Evolutionary conservation across 2,888 invertebrate species (phyloP).

Genomic region (Pandemis cinnamomeana): DNA sequence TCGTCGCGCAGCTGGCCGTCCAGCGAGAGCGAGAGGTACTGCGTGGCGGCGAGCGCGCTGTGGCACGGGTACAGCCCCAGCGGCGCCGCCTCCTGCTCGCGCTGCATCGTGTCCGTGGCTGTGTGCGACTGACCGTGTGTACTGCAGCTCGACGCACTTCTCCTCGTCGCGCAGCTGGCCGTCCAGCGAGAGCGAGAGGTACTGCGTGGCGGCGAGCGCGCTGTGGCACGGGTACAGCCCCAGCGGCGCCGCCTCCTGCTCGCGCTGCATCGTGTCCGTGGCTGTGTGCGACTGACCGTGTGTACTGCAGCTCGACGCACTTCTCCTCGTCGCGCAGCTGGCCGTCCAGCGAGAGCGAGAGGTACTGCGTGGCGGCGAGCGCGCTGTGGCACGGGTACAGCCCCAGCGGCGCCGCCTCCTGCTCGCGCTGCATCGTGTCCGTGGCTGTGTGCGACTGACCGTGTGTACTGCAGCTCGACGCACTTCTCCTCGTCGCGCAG

Average conservation of each 20-base stretch:
- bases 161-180: constrained; percentile 91
- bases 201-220: constrained; percentile 87
- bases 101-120: constrained; percentile 89
- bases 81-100: constrained; percentile 86
- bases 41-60: constrained; percentile 85
- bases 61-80: constrained; percentile 92
- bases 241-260: constrained; percentile 87
- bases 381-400: constrained; percentile 89
- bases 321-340: constrained; percentile 91
- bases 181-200: constrained; percentile 88
- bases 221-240: constrained; percentile 91
- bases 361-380: constrained; percentile 88
- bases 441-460: constrained; percentile 64
- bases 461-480: constrained; percentile 85
- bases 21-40: constrained; percentile 90
- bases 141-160: constrained; percentile 88
- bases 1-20: constrained; percentile 90
- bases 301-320: constrained; percentile 87
- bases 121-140: constrained; percentile 68
- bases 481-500: constrained; percentile 91
- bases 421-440: constrained; percentile 90
- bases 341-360: constrained; percentile 88
- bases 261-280: constrained; percentile 91
- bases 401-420: constrained; percentile 88
- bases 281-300: constrained; percentile 66